phyloP scores from a whole-genome alignment of 2,113 vertebrate genomes.

The Protomyctophum bolini region DNA sequence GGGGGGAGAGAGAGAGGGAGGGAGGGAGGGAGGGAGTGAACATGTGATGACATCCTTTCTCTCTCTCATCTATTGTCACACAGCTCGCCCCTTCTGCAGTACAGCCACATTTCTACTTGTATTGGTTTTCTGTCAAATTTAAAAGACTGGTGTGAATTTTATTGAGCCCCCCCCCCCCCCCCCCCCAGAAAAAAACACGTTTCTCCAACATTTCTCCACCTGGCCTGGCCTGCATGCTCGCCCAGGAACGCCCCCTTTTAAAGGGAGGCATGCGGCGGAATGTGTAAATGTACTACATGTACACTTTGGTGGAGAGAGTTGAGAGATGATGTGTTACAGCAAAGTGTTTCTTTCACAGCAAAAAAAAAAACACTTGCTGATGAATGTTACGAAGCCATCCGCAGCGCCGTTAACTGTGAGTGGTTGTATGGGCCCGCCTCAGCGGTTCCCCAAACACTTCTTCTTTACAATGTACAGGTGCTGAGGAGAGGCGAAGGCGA shows the following conservation, averaged over 20 bases:
- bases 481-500: slow-evolving; percentile 38
- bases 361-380: slow-evolving; percentile 61
- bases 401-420: slow-evolving; percentile 10
- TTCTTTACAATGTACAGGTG: slow-evolving; percentile 81
- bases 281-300: slow-evolving; percentile 51
- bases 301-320: neutral
- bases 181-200: slow-evolving; percentile 61
- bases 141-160: slow-evolving; percentile 75
- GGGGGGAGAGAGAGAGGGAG: neutral
- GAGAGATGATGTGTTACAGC: slow-evolving; percentile 68
- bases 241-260: slow-evolving; percentile 40
- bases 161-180: slow-evolving; percentile 59
- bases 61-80: slow-evolving; percentile 48
- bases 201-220: slow-evolving; percentile 60
- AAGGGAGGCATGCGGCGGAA: slow-evolving; percentile 33
- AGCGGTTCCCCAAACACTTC: slow-evolving; percentile 25
- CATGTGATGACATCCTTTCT: slow-evolving; percentile 52
- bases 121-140: slow-evolving; percentile 74
- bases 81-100: slow-evolving; percentile 61
- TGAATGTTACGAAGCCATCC: slow-evolving; percentile 27
- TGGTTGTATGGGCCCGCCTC: slow-evolving; percentile 42
- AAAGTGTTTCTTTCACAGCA: slow-evolving; percentile 70
- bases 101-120: slow-evolving; percentile 62
- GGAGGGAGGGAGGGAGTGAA: slow-evolving; percentile 8
- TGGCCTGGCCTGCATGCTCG: slow-evolving; percentile 27